These are phyloP conservation scores for Coturnix japonica DNA, from an alignment of 2,113 vertebrate species.

Conservation along the genomic window DNA sequence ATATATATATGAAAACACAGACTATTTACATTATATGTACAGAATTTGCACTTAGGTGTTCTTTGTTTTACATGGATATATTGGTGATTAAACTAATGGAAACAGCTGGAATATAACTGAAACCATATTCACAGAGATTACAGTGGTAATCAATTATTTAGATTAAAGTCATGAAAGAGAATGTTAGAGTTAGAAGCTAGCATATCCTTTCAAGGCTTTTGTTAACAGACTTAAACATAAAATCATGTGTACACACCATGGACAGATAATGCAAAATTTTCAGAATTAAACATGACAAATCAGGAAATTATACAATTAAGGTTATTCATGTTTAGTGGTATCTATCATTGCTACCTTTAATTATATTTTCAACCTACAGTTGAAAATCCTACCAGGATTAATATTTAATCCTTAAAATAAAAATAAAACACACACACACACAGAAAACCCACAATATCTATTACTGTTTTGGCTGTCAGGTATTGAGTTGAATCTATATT, in stretches of 20 bases:
- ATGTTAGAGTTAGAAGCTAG: not conserved
- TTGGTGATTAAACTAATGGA: conserved; percentile 39
- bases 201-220: not conserved
- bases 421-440: no score
- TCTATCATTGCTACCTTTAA: not conserved
- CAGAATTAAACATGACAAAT: not conserved
- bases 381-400: not conserved
- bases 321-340: not conserved
- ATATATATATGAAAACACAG: not conserved
- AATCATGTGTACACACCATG: not conserved
- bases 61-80: not conserved
- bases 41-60: not conserved
- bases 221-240: not conserved
- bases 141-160: conserved; percentile 44
- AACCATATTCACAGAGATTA: not conserved
- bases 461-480: not conserved
- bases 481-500: not conserved
- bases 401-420: no score
- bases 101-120: conserved; percentile 30
- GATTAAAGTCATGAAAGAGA: conserved; percentile 27
- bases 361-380: not conserved
- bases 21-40: conserved; percentile 18
- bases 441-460: not conserved
- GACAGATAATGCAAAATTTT: not conserved
- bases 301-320: not conserved